phyloP scores from a whole-genome alignment of 2,113 vertebrate genomes.

The Heterochromis multidens region DNA sequence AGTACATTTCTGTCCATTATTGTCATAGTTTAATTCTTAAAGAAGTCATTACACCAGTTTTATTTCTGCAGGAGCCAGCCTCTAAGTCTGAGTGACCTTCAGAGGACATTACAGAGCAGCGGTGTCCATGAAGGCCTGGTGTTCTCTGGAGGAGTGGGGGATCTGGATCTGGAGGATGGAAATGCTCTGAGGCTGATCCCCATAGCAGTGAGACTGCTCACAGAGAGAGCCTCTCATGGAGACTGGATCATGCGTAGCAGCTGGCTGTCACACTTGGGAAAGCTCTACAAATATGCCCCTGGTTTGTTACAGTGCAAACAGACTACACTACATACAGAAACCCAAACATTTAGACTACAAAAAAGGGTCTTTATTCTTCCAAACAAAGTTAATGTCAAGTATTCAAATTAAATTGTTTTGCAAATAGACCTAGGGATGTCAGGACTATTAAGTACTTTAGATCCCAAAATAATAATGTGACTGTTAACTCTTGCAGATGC shows the following conservation, averaged over 20 bases:
- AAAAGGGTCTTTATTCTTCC: background rate
- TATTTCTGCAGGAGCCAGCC: constrained; percentile 79
- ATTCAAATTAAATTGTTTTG: background rate
- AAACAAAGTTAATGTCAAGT: background rate
- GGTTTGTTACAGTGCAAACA: constrained; percentile 42
- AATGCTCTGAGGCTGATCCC: constrained; percentile 80
- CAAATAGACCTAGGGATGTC: fast-evolving
- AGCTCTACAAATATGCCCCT: constrained; percentile 75
- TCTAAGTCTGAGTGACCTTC: constrained; percentile 85
- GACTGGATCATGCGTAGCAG: constrained; percentile 91
- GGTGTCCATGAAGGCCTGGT: constrained; percentile 76
- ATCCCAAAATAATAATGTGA: background rate
- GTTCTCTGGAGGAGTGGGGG: constrained; percentile 72
- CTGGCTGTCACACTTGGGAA: constrained; percentile 89
- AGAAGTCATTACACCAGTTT: background rate
- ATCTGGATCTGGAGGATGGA: constrained; percentile 67
- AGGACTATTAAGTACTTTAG: background rate
- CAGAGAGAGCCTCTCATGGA: constrained; percentile 86
- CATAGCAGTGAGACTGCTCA: constrained; percentile 83
- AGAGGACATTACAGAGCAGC: constrained; percentile 79
- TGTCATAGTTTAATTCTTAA: background rate
- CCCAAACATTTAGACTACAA: background rate
- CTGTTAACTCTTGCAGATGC: constrained; percentile 69
- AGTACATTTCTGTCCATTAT: background rate
- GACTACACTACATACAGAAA: background rate